Evolutionary conservation across 2,888 invertebrate genomes (phyloP), one percentile per base, ranked within the genome.

Genomic region (Leptothorax acervorum): DNA sequence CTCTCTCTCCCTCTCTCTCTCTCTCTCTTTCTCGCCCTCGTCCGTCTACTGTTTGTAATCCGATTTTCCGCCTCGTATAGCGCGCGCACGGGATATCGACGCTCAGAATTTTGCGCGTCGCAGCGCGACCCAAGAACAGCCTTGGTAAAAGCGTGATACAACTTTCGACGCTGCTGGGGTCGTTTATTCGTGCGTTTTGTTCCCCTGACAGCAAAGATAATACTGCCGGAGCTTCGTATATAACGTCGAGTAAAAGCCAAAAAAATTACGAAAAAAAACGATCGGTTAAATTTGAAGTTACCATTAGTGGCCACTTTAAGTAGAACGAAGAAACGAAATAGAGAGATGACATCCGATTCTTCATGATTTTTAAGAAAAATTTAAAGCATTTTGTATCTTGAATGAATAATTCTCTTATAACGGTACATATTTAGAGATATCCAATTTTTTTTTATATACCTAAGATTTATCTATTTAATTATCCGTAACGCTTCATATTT

Each of bases 1-100:
- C 51, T 66, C 66, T 45, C 81, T 76, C 79, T 78, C 87, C 81
- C 71, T 75, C 53, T 23, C 60, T 57, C 51, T 57, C 70, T 11
- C 28, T 28, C 39, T 55, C 28, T 60, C 39, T 45, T 23, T 8
- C 60, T 75, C 53, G 42, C 35, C n/a, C 45, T 48, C 45, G 68
- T 78, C 73, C 62, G 82, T 75, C 71, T 74, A 63, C 79, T 73
- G 63, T 79, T 87, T 62, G 83, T 90, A 88, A 90, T 90, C 89
- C 68, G 81, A 88, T 90, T 90, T 83, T 48, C 78, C 82, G 78
- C 85, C 70, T 87, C 83, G 86, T 83, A 81, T 81, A 71, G 12
- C 66, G 68, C 65, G 84, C 73, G 23, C 73, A 71, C 79, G 79
- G 73, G 79, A 71, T 48, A 82, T 82, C 55, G 76, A 65, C 79